A percentile compares a stretch with the other conserved stretches of the same genome.
Conservation (phyloP, 1,140 invertebrate species). For the Pinna nobilis region DNA sequence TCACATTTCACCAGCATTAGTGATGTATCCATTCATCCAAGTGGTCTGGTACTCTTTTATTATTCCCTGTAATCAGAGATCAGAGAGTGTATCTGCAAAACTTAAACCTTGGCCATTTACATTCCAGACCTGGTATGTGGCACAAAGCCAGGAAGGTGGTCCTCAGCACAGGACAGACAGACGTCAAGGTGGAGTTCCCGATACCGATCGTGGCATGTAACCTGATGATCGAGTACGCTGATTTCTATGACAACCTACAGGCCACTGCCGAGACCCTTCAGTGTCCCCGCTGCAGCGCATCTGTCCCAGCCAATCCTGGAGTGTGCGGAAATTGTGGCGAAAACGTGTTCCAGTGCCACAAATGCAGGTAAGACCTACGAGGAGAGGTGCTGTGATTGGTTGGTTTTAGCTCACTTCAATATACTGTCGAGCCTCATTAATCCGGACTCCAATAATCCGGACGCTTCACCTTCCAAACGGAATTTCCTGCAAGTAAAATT, state of each 20-base stretch:
- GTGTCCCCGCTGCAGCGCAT: constrained; percentile 96
- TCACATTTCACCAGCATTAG: neutral
- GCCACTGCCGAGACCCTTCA: constrained; percentile 88
- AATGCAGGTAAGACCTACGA: constrained; percentile 95
- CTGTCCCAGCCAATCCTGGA: constrained; percentile 95
- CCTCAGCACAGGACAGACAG: constrained; percentile 92
- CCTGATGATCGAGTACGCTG: constrained; percentile 99
- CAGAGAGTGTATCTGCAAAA: no score
- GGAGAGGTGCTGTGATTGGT: no score
- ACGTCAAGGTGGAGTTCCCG: constrained; percentile 92
- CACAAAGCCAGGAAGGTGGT: constrained; percentile 95
- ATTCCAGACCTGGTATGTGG: constrained; percentile 85
- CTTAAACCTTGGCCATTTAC: no score
- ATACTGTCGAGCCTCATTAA: no score
- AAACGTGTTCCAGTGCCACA: constrained; percentile 99
- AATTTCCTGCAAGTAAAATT: no score
- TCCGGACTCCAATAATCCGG: no score
- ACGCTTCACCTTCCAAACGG: no score
- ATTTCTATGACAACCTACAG: constrained; percentile 95
- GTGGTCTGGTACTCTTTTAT: no score
- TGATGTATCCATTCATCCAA: no score
- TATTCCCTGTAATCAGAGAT: no score
- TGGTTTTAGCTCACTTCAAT: no score
- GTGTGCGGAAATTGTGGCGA: constrained; percentile 98
- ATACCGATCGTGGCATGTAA: constrained; percentile 98